A percentile compares a stretch with the other conserved stretches of the same genome.
Evolutionary conservation across 1,140 invertebrate genomes (phyloP).

Genomic region (Trachymyrmex septentrionalis): DNA sequence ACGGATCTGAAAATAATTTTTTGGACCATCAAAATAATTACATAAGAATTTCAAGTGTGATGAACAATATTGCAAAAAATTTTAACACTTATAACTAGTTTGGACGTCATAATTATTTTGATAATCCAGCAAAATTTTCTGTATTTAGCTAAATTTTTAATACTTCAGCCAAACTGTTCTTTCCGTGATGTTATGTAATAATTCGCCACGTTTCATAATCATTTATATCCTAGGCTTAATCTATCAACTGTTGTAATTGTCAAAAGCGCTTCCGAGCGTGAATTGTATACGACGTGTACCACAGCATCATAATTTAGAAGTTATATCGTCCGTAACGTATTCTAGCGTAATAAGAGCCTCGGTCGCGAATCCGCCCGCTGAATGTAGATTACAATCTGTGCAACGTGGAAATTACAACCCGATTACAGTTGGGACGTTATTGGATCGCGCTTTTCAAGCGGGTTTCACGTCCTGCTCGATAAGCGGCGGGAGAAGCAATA

Average conservation of each 20-base stretch:
- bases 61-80: too few species aligned
- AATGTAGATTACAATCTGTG: conserved; percentile 56
- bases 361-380: conserved; percentile 26
- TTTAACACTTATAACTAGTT: too few species aligned
- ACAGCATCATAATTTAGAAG: conserved; percentile 35
- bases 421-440: conserved; percentile 52
- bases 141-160: too few species aligned
- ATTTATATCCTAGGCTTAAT: background rate
- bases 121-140: too few species aligned
- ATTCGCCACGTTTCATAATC: background rate
- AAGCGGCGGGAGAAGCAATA: conserved; percentile 45
- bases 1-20: too few species aligned
- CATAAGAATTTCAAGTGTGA: too few species aligned
- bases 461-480: conserved; percentile 40
- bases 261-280: conserved; percentile 8
- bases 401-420: conserved; percentile 49
- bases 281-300: background rate
- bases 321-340: conserved; percentile 50
- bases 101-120: too few species aligned
- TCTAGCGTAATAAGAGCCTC: conserved; percentile 43
- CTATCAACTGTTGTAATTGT: background rate
- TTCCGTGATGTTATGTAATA: background rate
- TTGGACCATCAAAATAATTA: too few species aligned
- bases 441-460: conserved; percentile 52
- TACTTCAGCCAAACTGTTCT: too few species aligned